These are phyloP conservation scores for Aspidoscelis tigris DNA, from an alignment of 2,113 vertebrate species.

Conservation along the genomic window DNA sequence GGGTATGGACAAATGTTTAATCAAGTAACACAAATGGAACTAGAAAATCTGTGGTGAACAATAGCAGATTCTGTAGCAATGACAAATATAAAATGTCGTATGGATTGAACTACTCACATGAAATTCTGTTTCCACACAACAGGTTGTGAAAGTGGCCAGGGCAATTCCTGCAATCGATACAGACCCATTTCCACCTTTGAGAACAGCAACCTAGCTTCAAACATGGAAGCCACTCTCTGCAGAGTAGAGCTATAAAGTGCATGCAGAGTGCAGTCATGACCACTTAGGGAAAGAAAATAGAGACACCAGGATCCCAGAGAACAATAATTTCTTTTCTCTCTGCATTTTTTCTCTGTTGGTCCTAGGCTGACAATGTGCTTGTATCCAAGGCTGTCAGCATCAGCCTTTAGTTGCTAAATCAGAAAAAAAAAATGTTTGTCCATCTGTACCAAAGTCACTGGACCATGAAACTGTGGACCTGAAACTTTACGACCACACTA, in stretches of 20 bases:
- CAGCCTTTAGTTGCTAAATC: too few species aligned
- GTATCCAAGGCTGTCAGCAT: neutral
- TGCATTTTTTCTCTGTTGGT: neutral
- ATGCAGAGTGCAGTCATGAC: neutral
- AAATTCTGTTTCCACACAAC: neutral
- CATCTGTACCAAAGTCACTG: too few species aligned
- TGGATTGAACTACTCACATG: neutral
- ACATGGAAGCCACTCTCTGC: neutral
- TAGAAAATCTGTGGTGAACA: neutral
- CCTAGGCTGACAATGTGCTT: neutral
- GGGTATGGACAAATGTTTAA: neutral
- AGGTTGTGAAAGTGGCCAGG: neutral
- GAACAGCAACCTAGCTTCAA: neutral
- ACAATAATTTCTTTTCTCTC: neutral
- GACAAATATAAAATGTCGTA: too few species aligned
- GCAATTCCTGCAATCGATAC: neutral
- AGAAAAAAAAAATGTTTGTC: too few species aligned
- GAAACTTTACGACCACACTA: too few species aligned
- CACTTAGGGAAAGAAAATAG: neutral
- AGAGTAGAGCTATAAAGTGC: neutral
- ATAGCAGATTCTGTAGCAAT: neutral
- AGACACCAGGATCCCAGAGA: neutral
- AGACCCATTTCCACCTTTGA: neutral
- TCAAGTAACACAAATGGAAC: neutral
- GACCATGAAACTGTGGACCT: too few species aligned